Evolutionary conservation across 2,797 vertebrate species (phyloP).

Genomic region (Gymnoscopelus microlampas): DNA sequence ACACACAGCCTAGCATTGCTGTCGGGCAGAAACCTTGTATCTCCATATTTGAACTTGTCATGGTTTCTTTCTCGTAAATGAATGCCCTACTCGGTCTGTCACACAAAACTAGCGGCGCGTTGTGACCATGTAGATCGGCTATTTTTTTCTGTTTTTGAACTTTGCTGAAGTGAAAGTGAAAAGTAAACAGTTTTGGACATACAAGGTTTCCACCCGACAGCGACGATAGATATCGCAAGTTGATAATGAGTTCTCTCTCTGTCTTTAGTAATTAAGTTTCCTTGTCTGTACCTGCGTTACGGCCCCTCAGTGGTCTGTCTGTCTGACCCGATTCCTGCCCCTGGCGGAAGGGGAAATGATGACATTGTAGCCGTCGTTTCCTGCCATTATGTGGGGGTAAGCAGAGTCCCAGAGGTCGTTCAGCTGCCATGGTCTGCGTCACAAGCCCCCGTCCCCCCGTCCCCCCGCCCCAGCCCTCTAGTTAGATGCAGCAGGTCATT

Average conservation of each 20-base stretch:
- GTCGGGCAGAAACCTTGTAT: too few relatives aligned
- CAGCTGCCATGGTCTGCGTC: constrained; percentile 44
- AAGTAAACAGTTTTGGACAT: not conserved
- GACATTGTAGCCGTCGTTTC: constrained; percentile 73
- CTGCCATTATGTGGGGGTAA: constrained; percentile 68
- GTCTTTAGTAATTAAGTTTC: constrained; percentile 29
- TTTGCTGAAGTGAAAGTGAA: too few relatives aligned
- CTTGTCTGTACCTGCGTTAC: constrained; percentile 43
- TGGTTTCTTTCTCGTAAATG: too few relatives aligned
- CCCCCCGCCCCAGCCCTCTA: constrained; percentile 18
- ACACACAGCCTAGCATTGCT: not conserved
- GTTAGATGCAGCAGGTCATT: constrained; percentile 38
- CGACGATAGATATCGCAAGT: not conserved
- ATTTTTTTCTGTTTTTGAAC: too few relatives aligned
- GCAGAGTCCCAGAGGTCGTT: constrained; percentile 60
- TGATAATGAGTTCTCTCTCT: constrained; percentile 11
- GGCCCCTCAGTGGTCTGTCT: constrained; percentile 24
- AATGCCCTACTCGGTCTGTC: too few relatives aligned
- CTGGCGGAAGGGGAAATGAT: constrained; percentile 57
- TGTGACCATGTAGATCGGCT: too few relatives aligned
- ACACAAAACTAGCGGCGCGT: too few relatives aligned
- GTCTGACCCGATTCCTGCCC: constrained; percentile 71
- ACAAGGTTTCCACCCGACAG: not conserved
- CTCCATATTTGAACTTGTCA: too few relatives aligned
- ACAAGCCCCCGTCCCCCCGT: not conserved